Evolutionary conservation across 2,888 invertebrate genomes (phyloP).

Genomic region (Drosophila aldrichi): DNA sequence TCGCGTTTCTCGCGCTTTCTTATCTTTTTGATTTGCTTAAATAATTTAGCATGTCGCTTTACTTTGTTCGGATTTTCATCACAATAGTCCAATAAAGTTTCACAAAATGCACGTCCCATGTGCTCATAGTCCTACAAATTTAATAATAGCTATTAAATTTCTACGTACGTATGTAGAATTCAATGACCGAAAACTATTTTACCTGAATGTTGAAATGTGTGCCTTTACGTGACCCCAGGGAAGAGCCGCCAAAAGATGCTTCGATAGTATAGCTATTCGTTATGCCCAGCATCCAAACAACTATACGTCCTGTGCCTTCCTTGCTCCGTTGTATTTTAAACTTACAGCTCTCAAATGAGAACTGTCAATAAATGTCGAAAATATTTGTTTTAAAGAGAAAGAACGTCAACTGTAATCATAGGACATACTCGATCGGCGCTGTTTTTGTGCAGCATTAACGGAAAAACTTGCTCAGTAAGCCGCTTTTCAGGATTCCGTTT

Average conservation of each 20-base stretch:
- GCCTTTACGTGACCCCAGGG: slow-evolving; percentile 91
- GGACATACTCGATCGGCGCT: slow-evolving; percentile 92
- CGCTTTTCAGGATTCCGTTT: slow-evolving; percentile 91
- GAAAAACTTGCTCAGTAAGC: slow-evolving; percentile 96
- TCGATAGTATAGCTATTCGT: slow-evolving; percentile 98
- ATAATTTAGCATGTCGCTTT: slow-evolving; percentile 84
- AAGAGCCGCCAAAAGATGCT: slow-evolving; percentile 96
- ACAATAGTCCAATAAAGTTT: slow-evolving; percentile 95
- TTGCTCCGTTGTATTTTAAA: slow-evolving; percentile 97
- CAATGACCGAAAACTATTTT: slow-evolving; percentile 29
- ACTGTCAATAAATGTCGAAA: slow-evolving; percentile 86
- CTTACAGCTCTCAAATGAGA: slow-evolving; percentile 97
- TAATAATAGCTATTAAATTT: not conserved
- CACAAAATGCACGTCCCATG: slow-evolving; percentile 95
- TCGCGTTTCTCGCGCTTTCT: slow-evolving; percentile 85
- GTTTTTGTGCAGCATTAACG: slow-evolving; percentile 96
- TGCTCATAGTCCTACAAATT: slow-evolving; percentile 89
- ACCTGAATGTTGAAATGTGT: slow-evolving; percentile 92
- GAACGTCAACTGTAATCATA: not conserved
- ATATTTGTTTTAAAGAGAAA: not conserved
- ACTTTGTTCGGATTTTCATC: slow-evolving; percentile 94
- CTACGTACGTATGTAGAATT: not conserved
- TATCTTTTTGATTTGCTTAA: slow-evolving; percentile 85
- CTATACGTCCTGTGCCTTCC: slow-evolving; percentile 97
- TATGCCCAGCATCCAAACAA: slow-evolving; percentile 97